phyloP scores from a whole-genome alignment of 2,113 vertebrate genomes.

The Scomber scombrus region DNA sequence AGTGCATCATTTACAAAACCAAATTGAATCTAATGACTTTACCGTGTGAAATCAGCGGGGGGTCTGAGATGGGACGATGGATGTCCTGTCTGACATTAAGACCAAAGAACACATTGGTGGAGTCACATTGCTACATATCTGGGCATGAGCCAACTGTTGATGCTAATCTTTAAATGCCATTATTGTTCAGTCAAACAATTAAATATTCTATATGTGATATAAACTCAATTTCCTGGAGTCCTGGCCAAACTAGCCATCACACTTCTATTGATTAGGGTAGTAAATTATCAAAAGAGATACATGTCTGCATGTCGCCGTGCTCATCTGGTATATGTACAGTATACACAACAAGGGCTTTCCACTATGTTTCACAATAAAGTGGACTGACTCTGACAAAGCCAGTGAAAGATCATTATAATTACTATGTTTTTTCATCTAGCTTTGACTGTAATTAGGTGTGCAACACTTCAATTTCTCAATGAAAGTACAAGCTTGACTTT shows the following conservation, averaged over 20 bases:
- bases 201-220: conserved; percentile 21
- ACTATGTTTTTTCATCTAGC: not conserved
- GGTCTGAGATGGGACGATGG: conserved; percentile 33
- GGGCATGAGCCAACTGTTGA: conserved; percentile 60
- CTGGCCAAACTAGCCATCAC: not conserved
- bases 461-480: conserved; percentile 5
- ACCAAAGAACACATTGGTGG: conserved; percentile 41
- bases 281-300: conserved; percentile 9
- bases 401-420: not conserved
- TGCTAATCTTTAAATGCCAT: conserved; percentile 54
- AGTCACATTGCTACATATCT: conserved; percentile 20
- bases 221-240: conserved; percentile 27
- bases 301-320: not conserved
- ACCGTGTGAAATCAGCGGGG: conserved; percentile 63
- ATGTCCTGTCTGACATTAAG: conserved; percentile 68
- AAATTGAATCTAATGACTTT: conserved; percentile 84
- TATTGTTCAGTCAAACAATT: conserved; percentile 59
- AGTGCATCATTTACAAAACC: conserved; percentile 83
- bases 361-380: not conserved
- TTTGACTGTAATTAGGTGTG: not conserved
- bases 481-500: not conserved
- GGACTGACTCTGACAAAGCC: not conserved
- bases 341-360: not conserved
- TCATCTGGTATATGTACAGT: not conserved
- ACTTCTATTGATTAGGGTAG: conserved; percentile 22